Percentiles rank a stretch among this genome's conserved stretches.
phyloP scores from a whole-genome alignment of 1,140 invertebrate species.

The Drosophila obscura region DNA sequence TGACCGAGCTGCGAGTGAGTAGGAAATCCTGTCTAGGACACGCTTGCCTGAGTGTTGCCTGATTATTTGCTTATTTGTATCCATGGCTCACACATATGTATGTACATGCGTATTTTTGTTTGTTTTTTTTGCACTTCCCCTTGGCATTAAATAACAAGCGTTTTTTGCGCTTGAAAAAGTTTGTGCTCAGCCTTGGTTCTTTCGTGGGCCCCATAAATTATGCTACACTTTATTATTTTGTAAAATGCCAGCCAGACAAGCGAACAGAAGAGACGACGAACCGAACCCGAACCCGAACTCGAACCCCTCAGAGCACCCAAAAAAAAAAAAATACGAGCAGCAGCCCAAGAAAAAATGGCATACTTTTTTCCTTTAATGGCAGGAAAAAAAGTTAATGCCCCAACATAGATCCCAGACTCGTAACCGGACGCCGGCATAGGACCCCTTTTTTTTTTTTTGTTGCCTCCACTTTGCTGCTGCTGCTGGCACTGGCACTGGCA shows the following conservation, averaged over 20 bases:
- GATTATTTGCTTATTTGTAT: conserved; percentile 69
- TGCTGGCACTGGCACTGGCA: too few relatives aligned
- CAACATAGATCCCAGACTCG: conserved; percentile 15
- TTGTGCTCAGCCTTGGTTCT: conserved; percentile 27
- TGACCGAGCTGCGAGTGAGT: conserved; percentile 36
- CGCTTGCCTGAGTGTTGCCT: conserved; percentile 27
- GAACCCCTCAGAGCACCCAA: not conserved
- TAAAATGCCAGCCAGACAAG: conserved; percentile 49
- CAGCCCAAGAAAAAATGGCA: conserved; percentile 17
- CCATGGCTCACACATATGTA: not conserved
- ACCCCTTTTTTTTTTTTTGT: conserved; percentile 1
- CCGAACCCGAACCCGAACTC: too few relatives aligned
- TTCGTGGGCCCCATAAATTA: conserved; percentile 62
- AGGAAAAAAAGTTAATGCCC: conserved; percentile 46
- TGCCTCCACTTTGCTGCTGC: not conserved
- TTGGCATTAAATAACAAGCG: conserved; percentile 63
- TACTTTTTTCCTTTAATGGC: conserved; percentile 36
- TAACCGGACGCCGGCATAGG: not conserved
- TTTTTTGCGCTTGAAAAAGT: conserved; percentile 62
- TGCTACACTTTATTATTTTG: conserved; percentile 75
- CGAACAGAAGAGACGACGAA: conserved; percentile 5
- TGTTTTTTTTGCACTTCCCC: conserved; percentile 2
- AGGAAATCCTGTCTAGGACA: conserved; percentile 36
- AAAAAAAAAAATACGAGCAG: not conserved
- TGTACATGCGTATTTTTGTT: not conserved